Evolutionary conservation across 2,113 vertebrate species (phyloP).

Genomic region (Zosterops borbonicus): DNA sequence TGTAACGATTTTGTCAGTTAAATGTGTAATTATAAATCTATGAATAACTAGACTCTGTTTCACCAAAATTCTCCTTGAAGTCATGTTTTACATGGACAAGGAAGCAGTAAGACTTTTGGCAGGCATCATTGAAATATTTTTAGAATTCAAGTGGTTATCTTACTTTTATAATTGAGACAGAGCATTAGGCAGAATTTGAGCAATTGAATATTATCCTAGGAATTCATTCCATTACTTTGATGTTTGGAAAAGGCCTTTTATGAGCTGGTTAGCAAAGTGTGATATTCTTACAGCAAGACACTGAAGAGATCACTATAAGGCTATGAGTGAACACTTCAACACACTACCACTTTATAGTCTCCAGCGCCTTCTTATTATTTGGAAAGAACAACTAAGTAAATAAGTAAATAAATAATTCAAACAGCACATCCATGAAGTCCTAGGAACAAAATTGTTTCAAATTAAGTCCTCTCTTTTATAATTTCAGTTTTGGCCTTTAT

Average conservation of each 20-base stretch:
- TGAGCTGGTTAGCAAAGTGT: neutral
- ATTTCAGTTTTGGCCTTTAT: neutral
- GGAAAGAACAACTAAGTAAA: neutral
- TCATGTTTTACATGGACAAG: neutral
- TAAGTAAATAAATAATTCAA: neutral
- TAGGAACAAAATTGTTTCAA: neutral
- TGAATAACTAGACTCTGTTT: neutral
- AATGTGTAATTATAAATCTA: neutral
- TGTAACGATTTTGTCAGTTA: neutral
- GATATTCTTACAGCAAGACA: neutral
- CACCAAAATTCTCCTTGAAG: neutral
- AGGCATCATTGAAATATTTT: neutral
- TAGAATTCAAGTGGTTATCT: neutral
- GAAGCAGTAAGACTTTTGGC: neutral
- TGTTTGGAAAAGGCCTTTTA: conserved; percentile 17
- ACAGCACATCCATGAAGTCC: neutral
- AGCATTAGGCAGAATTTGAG: neutral
- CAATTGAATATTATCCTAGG: neutral
- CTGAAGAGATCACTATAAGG: neutral
- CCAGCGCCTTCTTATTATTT: neutral
- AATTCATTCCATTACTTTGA: conserved; percentile 9
- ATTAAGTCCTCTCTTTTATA: conserved; percentile 35
- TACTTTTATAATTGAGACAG: neutral
- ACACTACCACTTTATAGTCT: neutral
- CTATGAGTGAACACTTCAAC: neutral